A percentile compares a stretch with the other conserved stretches of the same genome.
Evolutionary conservation across 64 coral and sea anemone genomes (phyloP).

Genomic region (Montipora cactus): DNA sequence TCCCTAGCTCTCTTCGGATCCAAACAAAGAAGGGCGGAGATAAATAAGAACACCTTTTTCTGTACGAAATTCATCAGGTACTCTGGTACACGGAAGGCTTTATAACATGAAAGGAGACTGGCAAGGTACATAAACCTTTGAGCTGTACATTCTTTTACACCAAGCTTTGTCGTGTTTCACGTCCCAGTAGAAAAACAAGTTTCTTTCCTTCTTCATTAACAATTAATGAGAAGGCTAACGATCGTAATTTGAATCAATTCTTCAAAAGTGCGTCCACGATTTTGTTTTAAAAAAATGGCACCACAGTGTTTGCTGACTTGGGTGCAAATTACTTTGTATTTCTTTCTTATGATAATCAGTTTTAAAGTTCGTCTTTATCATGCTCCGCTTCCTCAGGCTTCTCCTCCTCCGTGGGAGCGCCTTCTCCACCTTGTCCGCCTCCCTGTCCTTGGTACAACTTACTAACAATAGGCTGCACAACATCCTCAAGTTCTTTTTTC

Average conservation of each 20-base stretch:
- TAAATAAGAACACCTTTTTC: slow-evolving; percentile 30
- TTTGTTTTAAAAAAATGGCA: slow-evolving; percentile 1
- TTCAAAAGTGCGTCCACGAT: slow-evolving; percentile 20
- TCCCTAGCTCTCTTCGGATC: slow-evolving; percentile 41
- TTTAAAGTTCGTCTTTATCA: slow-evolving; percentile 99
- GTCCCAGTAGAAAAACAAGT: neutral
- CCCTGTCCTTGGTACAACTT: slow-evolving; percentile 98
- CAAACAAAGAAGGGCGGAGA: neutral
- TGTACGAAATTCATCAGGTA: slow-evolving; percentile 12
- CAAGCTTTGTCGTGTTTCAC: neutral
- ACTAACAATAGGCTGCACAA: slow-evolving; percentile 99
- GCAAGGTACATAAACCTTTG: neutral
- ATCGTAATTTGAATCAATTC: neutral
- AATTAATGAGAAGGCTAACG: slow-evolving; percentile 25
- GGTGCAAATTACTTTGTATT: neutral
- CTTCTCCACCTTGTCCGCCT: slow-evolving; percentile 58
- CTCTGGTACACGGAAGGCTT: neutral
- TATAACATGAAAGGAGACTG: neutral
- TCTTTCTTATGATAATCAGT: neutral
- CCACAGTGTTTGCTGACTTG: neutral
- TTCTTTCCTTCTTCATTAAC: neutral
- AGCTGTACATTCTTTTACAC: slow-evolving; percentile 38
- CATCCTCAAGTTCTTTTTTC: slow-evolving; percentile 97
- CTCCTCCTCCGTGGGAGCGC: slow-evolving; percentile 85
- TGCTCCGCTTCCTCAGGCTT: slow-evolving; percentile 81